Evolutionary conservation across 2,888 invertebrate species (phyloP).

Genomic region (Hecatera dysodea): DNA sequence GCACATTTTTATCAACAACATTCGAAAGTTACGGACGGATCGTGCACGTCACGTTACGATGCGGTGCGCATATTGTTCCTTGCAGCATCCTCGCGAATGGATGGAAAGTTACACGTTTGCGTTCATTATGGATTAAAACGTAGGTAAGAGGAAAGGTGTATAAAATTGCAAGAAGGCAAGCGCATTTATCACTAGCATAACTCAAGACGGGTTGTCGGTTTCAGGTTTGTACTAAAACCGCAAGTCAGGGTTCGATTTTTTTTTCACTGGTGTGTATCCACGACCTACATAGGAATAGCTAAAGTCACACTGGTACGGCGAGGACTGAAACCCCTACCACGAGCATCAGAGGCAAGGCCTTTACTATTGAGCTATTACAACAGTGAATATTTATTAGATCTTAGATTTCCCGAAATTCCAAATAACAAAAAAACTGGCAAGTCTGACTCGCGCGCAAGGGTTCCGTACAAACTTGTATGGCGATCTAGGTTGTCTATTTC

Average conservation of each 20-base stretch:
- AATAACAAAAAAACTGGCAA: too few relatives aligned
- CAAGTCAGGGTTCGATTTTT: too few relatives aligned
- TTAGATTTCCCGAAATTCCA: too few relatives aligned
- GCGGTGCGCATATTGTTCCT: conserved; percentile 10
- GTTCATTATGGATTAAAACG: conserved; percentile 18
- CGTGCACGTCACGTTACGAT: conserved; percentile 41
- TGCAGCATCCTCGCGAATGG: neutral
- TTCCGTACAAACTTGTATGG: too few relatives aligned
- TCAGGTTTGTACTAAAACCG: too few relatives aligned
- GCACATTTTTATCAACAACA: conserved; percentile 40
- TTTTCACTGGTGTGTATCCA: too few relatives aligned
- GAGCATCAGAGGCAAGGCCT: neutral
- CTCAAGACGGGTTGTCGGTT: neutral
- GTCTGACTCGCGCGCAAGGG: too few relatives aligned
- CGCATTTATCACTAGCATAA: neutral
- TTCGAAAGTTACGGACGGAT: conserved; percentile 37
- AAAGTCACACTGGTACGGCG: neutral
- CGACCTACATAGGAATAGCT: too few relatives aligned
- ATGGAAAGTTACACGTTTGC: conserved; percentile 15
- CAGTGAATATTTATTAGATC: too few relatives aligned
- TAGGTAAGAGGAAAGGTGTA: neutral
- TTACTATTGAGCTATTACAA: neutral
- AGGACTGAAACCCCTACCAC: neutral
- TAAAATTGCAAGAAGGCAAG: neutral
- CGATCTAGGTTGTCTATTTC: too few relatives aligned